These are phyloP conservation scores for Drosophila equinoxialis DNA, from an alignment of 1,140 invertebrate species.

Conservation along the genomic window DNA sequence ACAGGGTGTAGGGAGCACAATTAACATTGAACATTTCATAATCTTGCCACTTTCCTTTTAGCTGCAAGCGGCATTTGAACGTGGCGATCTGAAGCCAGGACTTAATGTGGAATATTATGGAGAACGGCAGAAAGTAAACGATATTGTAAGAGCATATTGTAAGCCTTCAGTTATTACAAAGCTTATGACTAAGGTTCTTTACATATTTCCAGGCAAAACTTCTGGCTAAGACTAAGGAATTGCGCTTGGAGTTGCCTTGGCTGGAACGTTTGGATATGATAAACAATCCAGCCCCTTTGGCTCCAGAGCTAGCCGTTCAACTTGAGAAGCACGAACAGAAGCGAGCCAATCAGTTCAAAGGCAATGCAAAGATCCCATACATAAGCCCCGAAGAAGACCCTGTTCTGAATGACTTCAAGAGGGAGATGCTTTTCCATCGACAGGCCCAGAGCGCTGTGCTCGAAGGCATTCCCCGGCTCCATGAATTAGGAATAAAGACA, in stretches of 20 bases:
- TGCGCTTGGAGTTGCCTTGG: constrained; percentile 91
- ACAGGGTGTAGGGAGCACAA: not conserved
- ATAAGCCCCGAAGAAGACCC: constrained; percentile 89
- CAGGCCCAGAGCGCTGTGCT: constrained; percentile 95
- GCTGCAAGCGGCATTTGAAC: constrained; percentile 93
- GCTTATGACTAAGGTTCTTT: constrained; percentile 36
- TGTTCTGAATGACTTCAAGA: constrained; percentile 95
- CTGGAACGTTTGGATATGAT: constrained; percentile 92
- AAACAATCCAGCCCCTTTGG: constrained; percentile 89
- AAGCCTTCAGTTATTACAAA: too few relatives aligned
- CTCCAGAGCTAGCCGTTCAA: constrained; percentile 91
- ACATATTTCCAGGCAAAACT: constrained; percentile 85
- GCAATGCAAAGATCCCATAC: constrained; percentile 87
- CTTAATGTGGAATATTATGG: constrained; percentile 88
- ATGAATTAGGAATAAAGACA: constrained; percentile 90
- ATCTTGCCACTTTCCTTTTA: constrained; percentile 66
- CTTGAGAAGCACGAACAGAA: constrained; percentile 89
- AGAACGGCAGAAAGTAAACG: constrained; percentile 85
- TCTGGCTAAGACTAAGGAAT: constrained; percentile 88
- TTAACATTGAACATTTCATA: not conserved
- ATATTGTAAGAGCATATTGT: constrained; percentile 85
- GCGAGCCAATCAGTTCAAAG: constrained; percentile 87
- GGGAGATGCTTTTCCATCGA: constrained; percentile 95
- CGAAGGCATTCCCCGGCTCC: constrained; percentile 89
- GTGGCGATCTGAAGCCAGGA: constrained; percentile 92